phyloP scores from a whole-genome alignment of 1,140 invertebrate species.

The Dolichoris vasculosae region DNA sequence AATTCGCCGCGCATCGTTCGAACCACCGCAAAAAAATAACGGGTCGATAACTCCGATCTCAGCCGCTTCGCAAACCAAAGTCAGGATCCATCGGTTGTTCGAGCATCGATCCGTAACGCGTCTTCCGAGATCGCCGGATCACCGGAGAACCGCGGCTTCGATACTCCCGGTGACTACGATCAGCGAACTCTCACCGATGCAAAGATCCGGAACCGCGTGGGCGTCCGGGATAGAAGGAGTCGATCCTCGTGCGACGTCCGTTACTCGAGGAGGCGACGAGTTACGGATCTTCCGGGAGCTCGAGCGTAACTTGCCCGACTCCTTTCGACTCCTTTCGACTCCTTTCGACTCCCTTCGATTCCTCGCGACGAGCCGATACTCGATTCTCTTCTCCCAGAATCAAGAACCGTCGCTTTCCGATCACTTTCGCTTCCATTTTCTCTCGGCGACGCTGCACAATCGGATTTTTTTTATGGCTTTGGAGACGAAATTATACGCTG shows the following conservation, averaged over 20 bases:
- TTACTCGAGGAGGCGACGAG: constrained; percentile 35
- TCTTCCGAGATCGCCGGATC: neutral
- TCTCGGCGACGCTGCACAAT: neutral
- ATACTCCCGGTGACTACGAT: too few relatives aligned
- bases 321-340: neutral
- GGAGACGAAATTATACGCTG: too few relatives aligned
- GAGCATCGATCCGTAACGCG: neutral
- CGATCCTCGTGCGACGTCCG: neutral
- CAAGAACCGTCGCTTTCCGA: neutral
- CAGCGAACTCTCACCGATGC: too few relatives aligned
- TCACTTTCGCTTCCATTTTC: neutral
- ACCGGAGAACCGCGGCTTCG: neutral
- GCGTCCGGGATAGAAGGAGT: constrained; percentile 48
- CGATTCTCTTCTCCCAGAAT: too few relatives aligned
- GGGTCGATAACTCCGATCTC: too few relatives aligned
- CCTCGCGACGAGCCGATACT: neutral
- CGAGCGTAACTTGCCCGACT: too few relatives aligned
- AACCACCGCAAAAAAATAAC: too few relatives aligned
- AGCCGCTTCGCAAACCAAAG: neutral
- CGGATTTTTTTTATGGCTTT: neutral
- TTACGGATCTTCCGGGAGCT: neutral
- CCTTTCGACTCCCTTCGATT: too few relatives aligned
- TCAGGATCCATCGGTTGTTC: neutral
- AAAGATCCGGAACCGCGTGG: constrained; percentile 19
- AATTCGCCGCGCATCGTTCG: too few relatives aligned